phyloP scores from a whole-genome alignment of 2,113 vertebrate species.

The Narcine bancroftii region DNA sequence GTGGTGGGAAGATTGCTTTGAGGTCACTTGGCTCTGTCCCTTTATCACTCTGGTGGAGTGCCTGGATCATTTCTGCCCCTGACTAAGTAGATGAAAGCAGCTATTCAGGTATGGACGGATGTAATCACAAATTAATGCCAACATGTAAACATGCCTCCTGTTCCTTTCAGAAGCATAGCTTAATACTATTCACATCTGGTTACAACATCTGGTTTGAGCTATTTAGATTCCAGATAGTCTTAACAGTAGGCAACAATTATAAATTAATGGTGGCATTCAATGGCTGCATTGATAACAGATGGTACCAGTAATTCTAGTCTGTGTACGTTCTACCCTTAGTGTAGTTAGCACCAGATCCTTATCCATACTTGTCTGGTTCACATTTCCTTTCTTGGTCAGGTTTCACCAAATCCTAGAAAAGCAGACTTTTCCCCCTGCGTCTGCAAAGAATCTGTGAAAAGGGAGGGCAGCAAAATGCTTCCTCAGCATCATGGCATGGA shows the following conservation, averaged over 20 bases:
- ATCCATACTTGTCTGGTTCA: neutral
- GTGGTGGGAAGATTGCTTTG: neutral
- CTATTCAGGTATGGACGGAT: neutral
- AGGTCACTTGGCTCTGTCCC: neutral
- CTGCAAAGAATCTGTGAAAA: neutral
- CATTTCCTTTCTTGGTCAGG: neutral
- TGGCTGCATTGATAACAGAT: constrained; percentile 6
- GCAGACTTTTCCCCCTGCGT: neutral
- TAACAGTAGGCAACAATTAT: constrained; percentile 20
- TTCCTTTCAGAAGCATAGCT: neutral
- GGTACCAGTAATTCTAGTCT: neutral
- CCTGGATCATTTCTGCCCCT: neutral
- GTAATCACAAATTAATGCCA: neutral
- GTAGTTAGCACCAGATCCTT: neutral
- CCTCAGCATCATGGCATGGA: neutral
- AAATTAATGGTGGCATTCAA: constrained; percentile 3
- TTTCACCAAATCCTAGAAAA: neutral
- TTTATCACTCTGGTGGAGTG: neutral
- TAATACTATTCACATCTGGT: neutral
- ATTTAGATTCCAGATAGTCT: neutral
- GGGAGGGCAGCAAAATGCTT: neutral
- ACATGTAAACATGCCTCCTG: neutral
- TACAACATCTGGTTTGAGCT: constrained; percentile 24
- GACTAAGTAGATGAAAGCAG: neutral
- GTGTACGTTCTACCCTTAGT: neutral